Conservation (phyloP, 2,888 invertebrate genomes). For the Crematogaster levior region DNA sequence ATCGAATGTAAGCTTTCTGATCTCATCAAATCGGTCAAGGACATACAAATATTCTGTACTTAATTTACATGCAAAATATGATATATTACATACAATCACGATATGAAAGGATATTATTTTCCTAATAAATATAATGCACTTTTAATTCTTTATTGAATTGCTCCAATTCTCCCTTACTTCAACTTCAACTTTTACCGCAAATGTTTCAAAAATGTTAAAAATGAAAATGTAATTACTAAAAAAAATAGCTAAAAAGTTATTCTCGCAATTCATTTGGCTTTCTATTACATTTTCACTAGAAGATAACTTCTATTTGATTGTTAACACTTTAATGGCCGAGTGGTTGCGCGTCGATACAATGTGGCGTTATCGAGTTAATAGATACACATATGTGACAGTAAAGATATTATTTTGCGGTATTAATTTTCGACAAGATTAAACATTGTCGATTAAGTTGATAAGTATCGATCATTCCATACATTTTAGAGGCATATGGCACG, state of each 20-base stretch:
- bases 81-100: background rate
- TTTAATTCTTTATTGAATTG: background rate
- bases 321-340: too few relatives aligned
- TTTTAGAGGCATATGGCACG: constrained; percentile 14
- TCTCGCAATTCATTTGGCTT: background rate
- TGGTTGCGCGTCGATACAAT: too few relatives aligned
- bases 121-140: background rate
- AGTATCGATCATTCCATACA: background rate
- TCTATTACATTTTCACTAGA: background rate
- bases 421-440: background rate
- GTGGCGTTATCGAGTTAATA: too few relatives aligned
- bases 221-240: background rate
- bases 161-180: too few relatives aligned
- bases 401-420: constrained; percentile 3
- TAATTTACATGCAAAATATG: background rate
- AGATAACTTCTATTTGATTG: background rate
- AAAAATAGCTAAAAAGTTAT: background rate
- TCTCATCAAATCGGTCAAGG: constrained; percentile 49
- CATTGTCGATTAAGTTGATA: background rate
- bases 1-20: constrained; percentile 37
- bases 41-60: constrained; percentile 19
- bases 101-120: background rate
- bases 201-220: background rate
- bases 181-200: background rate
- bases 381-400: background rate